Evolutionary conservation across 2,797 vertebrate species (phyloP).

Genomic region (Cryptoblepharus egeriae): DNA sequence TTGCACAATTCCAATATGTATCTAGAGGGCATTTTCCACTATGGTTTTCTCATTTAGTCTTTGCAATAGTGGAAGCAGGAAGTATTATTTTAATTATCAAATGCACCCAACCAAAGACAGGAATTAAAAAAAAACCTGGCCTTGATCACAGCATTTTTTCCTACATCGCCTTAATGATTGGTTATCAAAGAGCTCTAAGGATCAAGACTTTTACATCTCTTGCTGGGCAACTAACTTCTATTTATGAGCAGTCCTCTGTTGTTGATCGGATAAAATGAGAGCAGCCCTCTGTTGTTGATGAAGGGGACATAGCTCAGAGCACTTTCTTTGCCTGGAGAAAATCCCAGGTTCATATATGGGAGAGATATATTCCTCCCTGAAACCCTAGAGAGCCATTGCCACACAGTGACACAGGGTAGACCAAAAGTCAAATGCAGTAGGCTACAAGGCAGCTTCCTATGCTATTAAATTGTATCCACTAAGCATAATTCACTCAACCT

Average conservation of each 20-base stretch:
- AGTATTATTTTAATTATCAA: conserved; percentile 52
- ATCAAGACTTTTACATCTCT: conserved; percentile 16
- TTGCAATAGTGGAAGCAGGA: conserved; percentile 32
- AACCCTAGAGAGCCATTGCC: too few relatives aligned
- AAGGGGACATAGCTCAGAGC: too few relatives aligned
- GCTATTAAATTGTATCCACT: neutral
- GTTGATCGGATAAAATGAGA: neutral
- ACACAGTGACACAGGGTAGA: too few relatives aligned
- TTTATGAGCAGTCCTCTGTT: conserved; percentile 8
- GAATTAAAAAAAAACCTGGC: neutral
- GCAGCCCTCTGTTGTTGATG: neutral
- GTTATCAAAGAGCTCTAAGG: conserved; percentile 28
- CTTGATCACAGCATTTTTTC: conserved; percentile 25
- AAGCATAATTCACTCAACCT: neutral
- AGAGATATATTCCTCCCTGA: too few relatives aligned
- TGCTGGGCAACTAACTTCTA: neutral
- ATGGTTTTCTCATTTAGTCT: conserved; percentile 33
- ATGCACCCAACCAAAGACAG: conserved; percentile 28
- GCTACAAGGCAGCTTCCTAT: too few relatives aligned
- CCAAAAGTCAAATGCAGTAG: too few relatives aligned
- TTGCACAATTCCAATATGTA: conserved; percentile 29
- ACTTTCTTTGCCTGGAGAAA: too few relatives aligned
- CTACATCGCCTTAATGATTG: neutral
- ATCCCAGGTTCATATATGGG: too few relatives aligned
- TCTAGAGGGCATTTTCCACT: conserved; percentile 50